Evolutionary conservation across 2,888 invertebrate species (phyloP).

Genomic region (Zygothrica quintamaculata): DNA sequence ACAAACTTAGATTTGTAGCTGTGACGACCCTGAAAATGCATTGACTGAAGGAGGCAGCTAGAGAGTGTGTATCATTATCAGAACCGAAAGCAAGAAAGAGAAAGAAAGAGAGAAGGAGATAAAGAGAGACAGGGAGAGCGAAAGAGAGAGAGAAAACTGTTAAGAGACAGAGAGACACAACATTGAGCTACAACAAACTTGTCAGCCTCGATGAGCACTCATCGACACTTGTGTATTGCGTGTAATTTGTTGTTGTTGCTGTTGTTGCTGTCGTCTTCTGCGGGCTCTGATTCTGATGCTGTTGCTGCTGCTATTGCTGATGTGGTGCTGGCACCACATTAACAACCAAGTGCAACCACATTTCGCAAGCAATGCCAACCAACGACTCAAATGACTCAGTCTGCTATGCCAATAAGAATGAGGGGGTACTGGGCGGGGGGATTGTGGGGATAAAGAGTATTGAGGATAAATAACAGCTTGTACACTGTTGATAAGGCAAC

Average conservation of each 20-base stretch:
- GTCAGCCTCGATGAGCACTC: conserved; percentile 65
- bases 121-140: conserved; percentile 20
- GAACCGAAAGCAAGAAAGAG: background rate
- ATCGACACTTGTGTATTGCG: conserved; percentile 35
- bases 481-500: conserved; percentile 43
- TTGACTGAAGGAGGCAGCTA: conserved; percentile 40
- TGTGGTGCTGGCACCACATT: conserved; percentile 28
- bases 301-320: conserved; percentile 17
- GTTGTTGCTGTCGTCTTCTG: conserved; percentile 38
- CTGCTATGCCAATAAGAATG: conserved; percentile 34
- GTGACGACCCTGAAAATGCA: conserved; percentile 67
- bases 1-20: conserved; percentile 51
- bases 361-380: conserved; percentile 75
- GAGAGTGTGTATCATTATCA: conserved; percentile 7
- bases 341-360: conserved; percentile 73
- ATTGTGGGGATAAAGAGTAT: background rate
- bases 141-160: conserved; percentile 37
- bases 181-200: conserved; percentile 44
- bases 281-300: conserved; percentile 19
- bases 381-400: conserved; percentile 68
- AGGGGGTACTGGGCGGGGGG: conserved; percentile 15
- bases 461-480: background rate
- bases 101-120: conserved; percentile 18
- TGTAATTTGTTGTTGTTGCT: conserved; percentile 39
- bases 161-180: conserved; percentile 33